Evolutionary conservation across 2,888 invertebrate species (phyloP).

Genomic region (Brachylomia viminalis): DNA sequence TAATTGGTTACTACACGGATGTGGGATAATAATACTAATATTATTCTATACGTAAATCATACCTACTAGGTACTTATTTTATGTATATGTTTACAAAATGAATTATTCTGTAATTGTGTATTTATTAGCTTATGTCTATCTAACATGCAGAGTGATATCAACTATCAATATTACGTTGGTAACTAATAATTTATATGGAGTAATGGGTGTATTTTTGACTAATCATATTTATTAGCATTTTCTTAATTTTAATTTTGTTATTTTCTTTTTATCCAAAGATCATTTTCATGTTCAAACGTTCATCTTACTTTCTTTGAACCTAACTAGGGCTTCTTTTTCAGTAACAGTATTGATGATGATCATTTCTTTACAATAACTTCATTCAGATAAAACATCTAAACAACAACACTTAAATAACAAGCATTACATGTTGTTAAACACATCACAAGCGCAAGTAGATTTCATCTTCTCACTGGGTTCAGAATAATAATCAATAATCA

Average conservation of each 20-base stretch:
- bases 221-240: constrained; percentile 67
- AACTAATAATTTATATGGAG: constrained; percentile 70
- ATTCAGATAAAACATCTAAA: constrained; percentile 54
- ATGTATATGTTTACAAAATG: constrained; percentile 13
- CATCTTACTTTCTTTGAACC: constrained; percentile 49
- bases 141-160: constrained; percentile 64
- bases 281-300: constrained; percentile 55
- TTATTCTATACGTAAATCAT: constrained; percentile 38
- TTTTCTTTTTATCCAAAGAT: constrained; percentile 39
- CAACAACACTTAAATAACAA: constrained; percentile 57
- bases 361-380: constrained; percentile 58
- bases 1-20: constrained; percentile 49
- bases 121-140: constrained; percentile 40
- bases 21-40: constrained; percentile 61
- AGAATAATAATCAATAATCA: constrained; percentile 36
- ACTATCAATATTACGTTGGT: constrained; percentile 46
- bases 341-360: constrained; percentile 52
- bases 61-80: not conserved
- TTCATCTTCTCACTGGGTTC: constrained; percentile 8
- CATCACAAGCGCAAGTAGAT: constrained; percentile 26
- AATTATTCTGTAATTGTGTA: constrained; percentile 1
- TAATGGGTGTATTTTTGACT: constrained; percentile 88
- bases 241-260: constrained; percentile 8
- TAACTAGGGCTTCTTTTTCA: constrained; percentile 58
- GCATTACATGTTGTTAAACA: constrained; percentile 53